A percentile compares a stretch with the other conserved stretches of the same genome.
These are phyloP conservation scores for Oplegnathus fasciatus DNA, from an alignment of 2,113 vertebrate genomes.

Conservation along the genomic window DNA sequence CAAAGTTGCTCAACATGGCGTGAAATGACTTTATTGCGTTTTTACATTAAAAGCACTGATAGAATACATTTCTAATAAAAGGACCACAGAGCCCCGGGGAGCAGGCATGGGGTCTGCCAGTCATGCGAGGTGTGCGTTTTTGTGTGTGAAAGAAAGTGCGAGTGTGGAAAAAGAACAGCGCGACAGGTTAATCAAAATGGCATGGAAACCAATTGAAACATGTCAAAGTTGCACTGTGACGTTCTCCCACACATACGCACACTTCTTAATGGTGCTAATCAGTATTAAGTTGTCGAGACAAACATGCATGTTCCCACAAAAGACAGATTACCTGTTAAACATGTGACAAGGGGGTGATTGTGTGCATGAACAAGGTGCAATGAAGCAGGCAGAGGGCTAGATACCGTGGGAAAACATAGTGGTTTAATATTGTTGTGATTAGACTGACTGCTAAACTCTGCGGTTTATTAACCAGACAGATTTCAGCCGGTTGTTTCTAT, in stretches of 20 bases:
- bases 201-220: conserved; percentile 67
- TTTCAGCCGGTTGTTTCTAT: neutral
- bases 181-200: conserved; percentile 69
- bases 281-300: conserved; percentile 12
- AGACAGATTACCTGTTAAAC: conserved; percentile 39
- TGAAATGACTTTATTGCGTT: conserved; percentile 88
- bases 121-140: conserved; percentile 66
- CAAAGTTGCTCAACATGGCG: conserved; percentile 85
- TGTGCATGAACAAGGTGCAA: conserved; percentile 38
- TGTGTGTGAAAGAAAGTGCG: conserved; percentile 11
- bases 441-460: neutral
- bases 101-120: conserved; percentile 75
- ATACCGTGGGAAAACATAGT: neutral
- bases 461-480: neutral
- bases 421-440: neutral
- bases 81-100: conserved; percentile 75
- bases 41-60: conserved; percentile 86
- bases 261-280: conserved; percentile 47
- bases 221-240: conserved; percentile 46
- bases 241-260: neutral
- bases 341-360: conserved; percentile 1
- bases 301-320: conserved; percentile 14
- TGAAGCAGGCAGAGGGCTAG: neutral
- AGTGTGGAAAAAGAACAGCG: conserved; percentile 38
- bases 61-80: conserved; percentile 85